phyloP scores from a whole-genome alignment of 2,113 vertebrate genomes.

The Halcyon malimbica region DNA sequence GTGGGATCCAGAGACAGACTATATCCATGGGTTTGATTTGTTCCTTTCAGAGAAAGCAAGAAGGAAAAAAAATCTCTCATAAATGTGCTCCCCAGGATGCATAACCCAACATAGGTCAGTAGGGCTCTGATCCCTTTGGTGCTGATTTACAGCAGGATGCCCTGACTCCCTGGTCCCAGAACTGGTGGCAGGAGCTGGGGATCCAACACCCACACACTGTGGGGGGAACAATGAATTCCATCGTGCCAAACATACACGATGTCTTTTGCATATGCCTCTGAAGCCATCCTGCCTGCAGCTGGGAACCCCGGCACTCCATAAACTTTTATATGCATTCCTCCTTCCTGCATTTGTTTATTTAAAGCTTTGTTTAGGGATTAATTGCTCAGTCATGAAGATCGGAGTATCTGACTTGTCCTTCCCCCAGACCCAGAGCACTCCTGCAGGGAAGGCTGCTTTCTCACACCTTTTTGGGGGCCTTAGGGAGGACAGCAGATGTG shows the following conservation, averaged over 20 bases:
- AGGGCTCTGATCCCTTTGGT: background rate
- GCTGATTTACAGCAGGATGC: background rate
- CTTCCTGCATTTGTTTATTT: background rate
- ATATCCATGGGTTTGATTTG: background rate
- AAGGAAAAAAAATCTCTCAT: too few species aligned
- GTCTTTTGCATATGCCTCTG: accelerated
- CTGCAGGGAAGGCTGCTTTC: background rate
- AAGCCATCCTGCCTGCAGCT: background rate
- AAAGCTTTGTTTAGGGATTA: background rate
- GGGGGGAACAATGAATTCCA: background rate
- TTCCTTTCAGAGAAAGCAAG: conserved; percentile 34
- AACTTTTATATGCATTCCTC: background rate
- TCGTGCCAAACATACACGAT: accelerated
- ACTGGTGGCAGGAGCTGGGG: background rate
- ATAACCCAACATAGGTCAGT: accelerated
- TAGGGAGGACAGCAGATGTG: background rate
- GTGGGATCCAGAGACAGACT: conserved; percentile 28
- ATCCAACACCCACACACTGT: background rate
- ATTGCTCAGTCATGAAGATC: background rate
- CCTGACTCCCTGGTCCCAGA: background rate
- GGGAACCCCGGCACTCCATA: background rate
- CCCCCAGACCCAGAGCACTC: background rate
- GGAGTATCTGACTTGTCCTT: background rate
- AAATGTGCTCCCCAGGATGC: background rate
- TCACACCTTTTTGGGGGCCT: background rate